Base-by-base conservation (phyloP, 1,140 invertebrate species). In the Cephus cinctus region DNA sequence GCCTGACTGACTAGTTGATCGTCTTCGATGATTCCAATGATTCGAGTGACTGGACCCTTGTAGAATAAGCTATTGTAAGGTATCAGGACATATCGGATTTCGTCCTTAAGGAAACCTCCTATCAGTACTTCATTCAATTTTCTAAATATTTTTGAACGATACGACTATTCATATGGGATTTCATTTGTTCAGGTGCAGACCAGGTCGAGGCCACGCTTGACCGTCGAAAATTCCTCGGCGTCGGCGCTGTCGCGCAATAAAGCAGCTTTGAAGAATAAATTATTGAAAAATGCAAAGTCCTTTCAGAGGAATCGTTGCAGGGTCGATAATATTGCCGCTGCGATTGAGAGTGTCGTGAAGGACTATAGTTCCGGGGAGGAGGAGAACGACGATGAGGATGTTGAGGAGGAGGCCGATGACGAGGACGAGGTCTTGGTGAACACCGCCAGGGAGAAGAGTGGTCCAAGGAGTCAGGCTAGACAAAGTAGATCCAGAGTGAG, bases 221-320 rank as follows among this genome's bases (percentile, higher is more conserved):
- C 61, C 6, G 56, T 61, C 8, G 67, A 69, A 5, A 65, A 36
- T 34, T 49, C 60, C 5, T 60, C 58, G 11, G 64, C 50, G 2
- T 62, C 63, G 5, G 58, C 58, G 15, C 55, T 71, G 11, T 57
- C 68, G 3, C 56, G 60, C 4, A 73, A 63, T 32, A 76, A 75
- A 35, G 63, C 67, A 0, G 69, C 53, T 2, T 43, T 74, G 4
- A 65, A 66, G 23, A 75, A 76, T 34, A 68, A 75, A 32, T 32
- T 76, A 20, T 41, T 76, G 44, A 72, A 75, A 40, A 72, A 75
- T 31, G 74, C 73, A 19, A 75, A 75, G 31, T 72, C 64, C 30
- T 62, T 68, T 16, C 70, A 74, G 15, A 64, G 69, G 1, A 72
- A 75, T 27, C 63, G 67, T 4, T 69, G 59, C 43, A 56, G 67